These are phyloP conservation scores for Psettodes erumei DNA, from an alignment of 2,113 vertebrate genomes.

Conservation along the genomic window DNA sequence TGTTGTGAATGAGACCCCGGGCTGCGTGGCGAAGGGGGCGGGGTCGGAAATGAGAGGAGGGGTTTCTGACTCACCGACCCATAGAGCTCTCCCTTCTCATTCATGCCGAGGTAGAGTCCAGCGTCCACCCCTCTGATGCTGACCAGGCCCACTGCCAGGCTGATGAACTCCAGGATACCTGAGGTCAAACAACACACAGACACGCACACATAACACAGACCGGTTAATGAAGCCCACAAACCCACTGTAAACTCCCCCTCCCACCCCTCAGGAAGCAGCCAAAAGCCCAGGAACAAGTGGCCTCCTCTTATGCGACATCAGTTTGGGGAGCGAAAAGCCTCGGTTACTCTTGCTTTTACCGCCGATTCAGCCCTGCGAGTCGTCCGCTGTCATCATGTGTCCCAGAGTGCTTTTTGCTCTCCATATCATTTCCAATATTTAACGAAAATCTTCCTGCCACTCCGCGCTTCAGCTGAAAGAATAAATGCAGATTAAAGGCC, in stretches of 20 bases:
- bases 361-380: neutral
- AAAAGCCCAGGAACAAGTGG: slow-evolving; percentile 12
- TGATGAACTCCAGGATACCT: slow-evolving; percentile 99
- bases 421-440: neutral
- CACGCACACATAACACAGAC: slow-evolving; percentile 41
- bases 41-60: neutral
- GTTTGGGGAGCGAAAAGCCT: neutral
- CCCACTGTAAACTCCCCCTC: neutral
- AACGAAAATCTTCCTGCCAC: neutral
- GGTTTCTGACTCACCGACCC: slow-evolving; percentile 93
- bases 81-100: slow-evolving; percentile 97
- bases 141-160: slow-evolving; percentile 98
- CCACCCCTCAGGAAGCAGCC: neutral
- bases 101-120: slow-evolving; percentile 98
- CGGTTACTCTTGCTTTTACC: neutral
- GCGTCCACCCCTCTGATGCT: slow-evolving; percentile 98
- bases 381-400: neutral
- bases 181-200: slow-evolving; percentile 55
- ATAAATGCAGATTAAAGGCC: neutral
- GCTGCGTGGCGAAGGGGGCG: slow-evolving; percentile 16
- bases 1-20: slow-evolving; percentile 39
- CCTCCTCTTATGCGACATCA: neutral
- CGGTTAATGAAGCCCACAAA: slow-evolving; percentile 40
- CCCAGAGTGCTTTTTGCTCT: neutral
- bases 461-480: neutral